Conservation (phyloP, 2,888 invertebrate species). For the Ctenicera cuprea region DNA sequence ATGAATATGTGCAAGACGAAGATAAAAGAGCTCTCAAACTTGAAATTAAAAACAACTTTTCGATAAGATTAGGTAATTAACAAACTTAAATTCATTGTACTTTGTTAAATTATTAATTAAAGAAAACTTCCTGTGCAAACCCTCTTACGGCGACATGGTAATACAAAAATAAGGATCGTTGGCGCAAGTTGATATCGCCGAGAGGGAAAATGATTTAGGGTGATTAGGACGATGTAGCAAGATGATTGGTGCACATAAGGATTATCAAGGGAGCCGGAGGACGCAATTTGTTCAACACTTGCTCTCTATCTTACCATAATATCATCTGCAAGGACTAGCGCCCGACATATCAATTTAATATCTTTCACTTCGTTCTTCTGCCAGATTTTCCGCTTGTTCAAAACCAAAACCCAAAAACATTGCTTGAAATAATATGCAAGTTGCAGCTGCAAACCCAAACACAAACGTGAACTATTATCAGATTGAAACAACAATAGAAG, state of each 20-base stretch:
- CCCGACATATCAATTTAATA: constrained; percentile 45
- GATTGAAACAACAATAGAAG: neutral
- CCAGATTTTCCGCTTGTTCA: neutral
- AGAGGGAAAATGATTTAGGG: constrained; percentile 48
- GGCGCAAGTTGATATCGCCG: constrained; percentile 25
- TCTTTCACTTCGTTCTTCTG: constrained; percentile 32
- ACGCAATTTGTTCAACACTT: constrained; percentile 51
- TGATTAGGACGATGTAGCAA: constrained; percentile 48
- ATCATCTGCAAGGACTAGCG: constrained; percentile 38
- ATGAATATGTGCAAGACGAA: neutral
- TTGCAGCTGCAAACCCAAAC: neutral
- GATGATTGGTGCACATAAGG: constrained; percentile 49
- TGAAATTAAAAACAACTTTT: constrained; percentile 6
- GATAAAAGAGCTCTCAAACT: neutral
- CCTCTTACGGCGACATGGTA: constrained; percentile 1
- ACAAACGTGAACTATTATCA: neutral
- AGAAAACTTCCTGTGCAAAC: constrained; percentile 9
- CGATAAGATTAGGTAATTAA: constrained; percentile 28
- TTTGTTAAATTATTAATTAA: constrained; percentile 26
- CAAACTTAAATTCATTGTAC: constrained; percentile 23
- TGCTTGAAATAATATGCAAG: neutral
- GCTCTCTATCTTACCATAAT: constrained; percentile 44
- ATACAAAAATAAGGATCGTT: constrained; percentile 28
- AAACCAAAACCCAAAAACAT: neutral
- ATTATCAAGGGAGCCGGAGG: constrained; percentile 46